Conservation (phyloP, 2,797 vertebrate species). For the Helostoma temminkii region DNA sequence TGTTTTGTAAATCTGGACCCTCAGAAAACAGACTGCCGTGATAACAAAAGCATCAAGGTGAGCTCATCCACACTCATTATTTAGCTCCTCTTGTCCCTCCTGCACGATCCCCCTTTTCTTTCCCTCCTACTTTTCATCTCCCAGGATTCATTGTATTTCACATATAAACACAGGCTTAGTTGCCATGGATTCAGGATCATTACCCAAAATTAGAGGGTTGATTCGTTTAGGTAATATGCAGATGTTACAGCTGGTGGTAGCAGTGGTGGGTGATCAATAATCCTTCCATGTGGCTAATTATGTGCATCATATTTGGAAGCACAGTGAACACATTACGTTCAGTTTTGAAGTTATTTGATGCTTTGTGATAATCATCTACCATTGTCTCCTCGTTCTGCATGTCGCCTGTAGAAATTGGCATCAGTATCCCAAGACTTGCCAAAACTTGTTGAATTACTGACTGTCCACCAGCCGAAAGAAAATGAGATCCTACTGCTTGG, state of each 20-base stretch:
- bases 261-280: constrained; percentile 50
- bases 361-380: constrained; percentile 15
- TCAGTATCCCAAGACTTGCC: constrained; percentile 92
- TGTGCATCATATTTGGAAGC: constrained; percentile 30
- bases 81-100: neutral
- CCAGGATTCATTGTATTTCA: constrained; percentile 44
- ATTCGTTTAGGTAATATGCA: constrained; percentile 69
- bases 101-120: neutral
- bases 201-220: constrained; percentile 65
- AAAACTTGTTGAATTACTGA: constrained; percentile 92
- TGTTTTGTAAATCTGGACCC: constrained; percentile 95
- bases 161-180: constrained; percentile 47
- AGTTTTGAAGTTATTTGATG: constrained; percentile 27
- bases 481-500: constrained; percentile 95
- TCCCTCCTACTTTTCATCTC: constrained; percentile 27
- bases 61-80: constrained; percentile 29
- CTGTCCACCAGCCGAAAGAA: constrained; percentile 91
- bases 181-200: constrained; percentile 75
- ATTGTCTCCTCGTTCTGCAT: constrained; percentile 49
- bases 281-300: constrained; percentile 41
- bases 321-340: constrained; percentile 25
- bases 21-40: constrained; percentile 80
- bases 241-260: constrained; percentile 54
- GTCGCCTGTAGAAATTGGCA: constrained; percentile 88
- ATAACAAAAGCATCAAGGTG: constrained; percentile 91